Evolutionary conservation across 2,888 invertebrate species (phyloP), one percentile per base, ranked within the genome.

Genomic region (Entomobrya multifasciata): DNA sequence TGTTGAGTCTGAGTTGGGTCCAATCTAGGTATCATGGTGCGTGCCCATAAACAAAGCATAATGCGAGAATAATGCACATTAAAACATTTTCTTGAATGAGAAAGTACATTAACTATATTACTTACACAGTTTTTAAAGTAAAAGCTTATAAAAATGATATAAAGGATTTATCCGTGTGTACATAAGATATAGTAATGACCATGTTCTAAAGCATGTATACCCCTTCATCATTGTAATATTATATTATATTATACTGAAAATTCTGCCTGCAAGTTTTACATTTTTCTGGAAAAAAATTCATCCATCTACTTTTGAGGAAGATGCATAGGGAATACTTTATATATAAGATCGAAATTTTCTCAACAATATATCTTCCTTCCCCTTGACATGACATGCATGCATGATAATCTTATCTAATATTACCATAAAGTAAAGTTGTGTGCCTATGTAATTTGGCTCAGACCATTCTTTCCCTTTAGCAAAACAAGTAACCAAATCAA

Each of bases 361-460:
- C 1, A 20, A 10, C 65, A 67, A 78, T 78, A 78, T 78, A 78
- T 78, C 55, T 78, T 36, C 44, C 13, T 76, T 62, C 60, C 77
- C 60, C 77, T 60, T 62, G 62, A 78, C 77, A 57, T 36, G 41
- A 30, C 57, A 41, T 52, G 55, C 25, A 62, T 62, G 62, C 57
- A 52, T 17, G 10, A 6, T 20, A n/a, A 76, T 47, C 27, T 78
- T 60, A 78, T 78, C 77, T 78, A 60, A 62, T 78, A 62, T 78
- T 78, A 25, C 52, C 22, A 41, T 41, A 41, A 67, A 67, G 41
- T n/a, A 67, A 67, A 20, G 65, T 41, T 67, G 11, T 41, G 13
- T 41, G 4, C 27, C 41, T 20, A 17, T 20, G 36, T 67, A 41
- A 67, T 41, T 67, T 67, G 60, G 60, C 11, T 60, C 13, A 10